These are phyloP conservation scores for Zygogramma bicolorata DNA, from an alignment of 2,888 invertebrate genomes.

Conservation along the genomic window DNA sequence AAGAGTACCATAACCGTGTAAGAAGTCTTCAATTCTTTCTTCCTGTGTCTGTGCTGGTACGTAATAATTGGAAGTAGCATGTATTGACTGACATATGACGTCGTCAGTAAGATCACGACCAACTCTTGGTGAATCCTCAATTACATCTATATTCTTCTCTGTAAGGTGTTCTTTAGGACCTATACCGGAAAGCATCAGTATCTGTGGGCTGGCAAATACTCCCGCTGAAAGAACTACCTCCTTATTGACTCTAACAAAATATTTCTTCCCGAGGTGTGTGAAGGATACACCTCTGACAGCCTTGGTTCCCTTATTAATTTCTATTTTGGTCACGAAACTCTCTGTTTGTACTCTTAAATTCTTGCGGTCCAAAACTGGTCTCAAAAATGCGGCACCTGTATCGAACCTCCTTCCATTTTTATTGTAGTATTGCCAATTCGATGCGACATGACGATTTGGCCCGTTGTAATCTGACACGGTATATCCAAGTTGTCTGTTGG, in stretches of 20 bases:
- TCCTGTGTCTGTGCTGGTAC: conserved; percentile 35
- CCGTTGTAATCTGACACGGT: conserved; percentile 77
- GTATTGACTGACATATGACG: conserved; percentile 76
- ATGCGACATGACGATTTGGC: conserved; percentile 74
- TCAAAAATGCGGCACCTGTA: conserved; percentile 80
- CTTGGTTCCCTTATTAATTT: conserved; percentile 73
- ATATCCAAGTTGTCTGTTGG: conserved; percentile 77
- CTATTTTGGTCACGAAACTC: conserved; percentile 72
- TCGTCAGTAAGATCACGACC: conserved; percentile 85
- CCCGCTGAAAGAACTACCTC: conserved; percentile 85
- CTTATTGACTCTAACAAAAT: conserved; percentile 71
- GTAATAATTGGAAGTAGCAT: conserved; percentile 76
- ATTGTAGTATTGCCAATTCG: conserved; percentile 73
- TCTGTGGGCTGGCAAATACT: conserved; percentile 83
- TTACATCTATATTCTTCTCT: conserved; percentile 71
- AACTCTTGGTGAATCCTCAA: conserved; percentile 75
- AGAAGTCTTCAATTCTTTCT: conserved; percentile 69
- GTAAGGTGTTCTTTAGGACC: conserved; percentile 74
- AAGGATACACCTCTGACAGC: conserved; percentile 68
- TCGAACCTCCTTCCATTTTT: conserved; percentile 80
- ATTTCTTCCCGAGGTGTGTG: conserved; percentile 70
- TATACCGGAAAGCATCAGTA: conserved; percentile 85
- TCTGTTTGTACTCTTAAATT: conserved; percentile 79
- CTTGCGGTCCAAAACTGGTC: conserved; percentile 72
- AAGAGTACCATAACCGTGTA: conserved; percentile 39